phyloP scores from a whole-genome alignment of 1,140 invertebrate genomes.

The Piezodorus guildinii region DNA sequence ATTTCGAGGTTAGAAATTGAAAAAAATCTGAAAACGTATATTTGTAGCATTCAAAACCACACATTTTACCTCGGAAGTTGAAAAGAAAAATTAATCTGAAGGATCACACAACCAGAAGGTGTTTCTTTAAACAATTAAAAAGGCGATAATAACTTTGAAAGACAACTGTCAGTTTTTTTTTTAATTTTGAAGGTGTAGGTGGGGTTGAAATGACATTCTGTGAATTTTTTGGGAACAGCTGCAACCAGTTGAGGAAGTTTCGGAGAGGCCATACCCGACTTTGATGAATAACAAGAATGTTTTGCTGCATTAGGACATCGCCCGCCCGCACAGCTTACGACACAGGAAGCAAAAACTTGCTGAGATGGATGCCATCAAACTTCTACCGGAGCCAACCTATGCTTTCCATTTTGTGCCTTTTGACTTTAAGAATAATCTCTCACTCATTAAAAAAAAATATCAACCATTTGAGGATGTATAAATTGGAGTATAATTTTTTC shows the following conservation, averaged over 20 bases:
- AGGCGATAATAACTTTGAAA: too few relatives aligned
- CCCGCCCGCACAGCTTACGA: background rate
- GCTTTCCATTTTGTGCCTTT: background rate
- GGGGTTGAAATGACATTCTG: background rate
- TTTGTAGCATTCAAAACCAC: too few relatives aligned
- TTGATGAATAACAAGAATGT: background rate
- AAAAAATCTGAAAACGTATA: too few relatives aligned
- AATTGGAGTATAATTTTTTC: background rate
- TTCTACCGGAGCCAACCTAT: background rate
- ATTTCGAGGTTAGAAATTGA: too few relatives aligned
- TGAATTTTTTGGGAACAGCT: background rate
- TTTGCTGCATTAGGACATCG: background rate
- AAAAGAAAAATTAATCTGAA: too few relatives aligned
- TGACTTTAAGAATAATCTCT: background rate
- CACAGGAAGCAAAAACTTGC: background rate
- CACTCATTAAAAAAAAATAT: slow-evolving; percentile 3
- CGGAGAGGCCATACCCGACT: background rate
- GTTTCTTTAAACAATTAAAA: too few relatives aligned
- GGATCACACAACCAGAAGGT: too few relatives aligned
- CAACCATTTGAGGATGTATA: background rate
- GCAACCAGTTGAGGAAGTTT: background rate
- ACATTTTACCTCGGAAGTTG: too few relatives aligned
- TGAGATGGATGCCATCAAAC: background rate
- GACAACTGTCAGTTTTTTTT: too few relatives aligned
- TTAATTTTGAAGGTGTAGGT: background rate